phyloP scores from a whole-genome alignment of 2,888 invertebrate species.

The Apotomis betuletana region DNA sequence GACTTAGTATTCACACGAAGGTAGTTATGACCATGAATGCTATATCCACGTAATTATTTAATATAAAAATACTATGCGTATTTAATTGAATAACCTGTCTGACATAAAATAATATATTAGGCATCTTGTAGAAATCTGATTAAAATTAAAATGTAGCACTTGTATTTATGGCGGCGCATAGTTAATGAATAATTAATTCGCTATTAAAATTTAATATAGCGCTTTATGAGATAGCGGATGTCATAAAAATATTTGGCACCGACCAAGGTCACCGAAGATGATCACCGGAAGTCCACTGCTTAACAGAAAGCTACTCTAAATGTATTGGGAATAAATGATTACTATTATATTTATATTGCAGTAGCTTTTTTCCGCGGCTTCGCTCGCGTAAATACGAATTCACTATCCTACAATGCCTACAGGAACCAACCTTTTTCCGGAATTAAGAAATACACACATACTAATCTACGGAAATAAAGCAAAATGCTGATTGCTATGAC shows the following conservation, averaged over 20 bases:
- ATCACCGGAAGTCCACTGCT: constrained; percentile 11
- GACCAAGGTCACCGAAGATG: constrained; percentile 11
- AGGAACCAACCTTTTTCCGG: too few species aligned
- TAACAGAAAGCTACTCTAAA: constrained; percentile 5
- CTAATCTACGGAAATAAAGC: too few species aligned
- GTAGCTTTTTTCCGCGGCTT: too few species aligned
- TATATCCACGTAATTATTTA: too few species aligned
- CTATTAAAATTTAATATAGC: constrained; percentile 2
- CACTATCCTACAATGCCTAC: too few species aligned
- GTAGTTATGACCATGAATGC: too few species aligned
- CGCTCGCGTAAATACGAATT: too few species aligned
- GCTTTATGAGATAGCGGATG: constrained; percentile 5
- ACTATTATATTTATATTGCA: not conserved
- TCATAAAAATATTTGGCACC: constrained; percentile 12
- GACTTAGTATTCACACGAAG: too few species aligned
- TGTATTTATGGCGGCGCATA: not conserved
- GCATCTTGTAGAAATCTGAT: constrained; percentile 10
- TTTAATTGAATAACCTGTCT: too few species aligned
- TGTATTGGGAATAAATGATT: not conserved
- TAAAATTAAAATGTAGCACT: not conserved
- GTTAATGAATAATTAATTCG: constrained; percentile 8
- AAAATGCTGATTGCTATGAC: too few species aligned
- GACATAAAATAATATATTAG: not conserved
- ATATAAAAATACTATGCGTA: too few species aligned
- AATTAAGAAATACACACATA: too few species aligned